Base-by-base conservation (phyloP, 2,888 invertebrate species). In the Cephus pygmeus region DNA sequence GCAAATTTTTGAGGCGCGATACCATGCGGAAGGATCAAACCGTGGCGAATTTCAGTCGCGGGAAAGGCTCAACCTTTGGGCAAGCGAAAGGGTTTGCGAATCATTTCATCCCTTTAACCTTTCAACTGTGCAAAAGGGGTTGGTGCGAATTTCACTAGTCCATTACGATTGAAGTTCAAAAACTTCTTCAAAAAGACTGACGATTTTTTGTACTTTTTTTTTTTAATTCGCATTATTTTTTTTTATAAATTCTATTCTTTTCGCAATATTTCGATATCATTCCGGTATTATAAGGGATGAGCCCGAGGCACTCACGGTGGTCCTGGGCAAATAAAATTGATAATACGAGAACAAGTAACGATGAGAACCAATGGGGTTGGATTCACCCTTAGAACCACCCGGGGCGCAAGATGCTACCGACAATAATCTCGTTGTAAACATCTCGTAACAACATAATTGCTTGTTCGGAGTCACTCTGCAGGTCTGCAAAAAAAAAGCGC, bases 401-500 rank as follows among this genome's bases (percentile, higher is more conserved):
- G 87, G 86, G 89, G 90, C 88, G 87, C 84, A 90, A 90, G 89
- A 90, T 90, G 91, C 88, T 88, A 88, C 89, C 88, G 90, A 91
- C 90, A 91, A 91, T 90, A 91, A 91, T 91, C 90, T 89, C 87
- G 88, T 88, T 90, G 91, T 91, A 91, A 91, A 91, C 91, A 91
- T 90, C 90, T 89, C 89, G 89, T 90, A 90, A 91, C 90, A 90
- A 91, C 88, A 90, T 91, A 90, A 91, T 91, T 91, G 90, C 88
- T 87, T 86, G 88, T 87, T 87, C 85, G 84, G 79, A 73, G 79
- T 80, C 81, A 84, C 85, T 86, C 81, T 85, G 82, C 84, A 84
- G 85, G 85, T 83, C 82, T 81, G 79, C 56, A 81, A 83, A 83
- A 87, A 87, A 85, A 86, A 86, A 69, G 35, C 85, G 89, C 90